These are phyloP conservation scores for Pristionchus mayeri DNA, from an alignment of 2,888 invertebrate genomes.

Conservation along the genomic window DNA sequence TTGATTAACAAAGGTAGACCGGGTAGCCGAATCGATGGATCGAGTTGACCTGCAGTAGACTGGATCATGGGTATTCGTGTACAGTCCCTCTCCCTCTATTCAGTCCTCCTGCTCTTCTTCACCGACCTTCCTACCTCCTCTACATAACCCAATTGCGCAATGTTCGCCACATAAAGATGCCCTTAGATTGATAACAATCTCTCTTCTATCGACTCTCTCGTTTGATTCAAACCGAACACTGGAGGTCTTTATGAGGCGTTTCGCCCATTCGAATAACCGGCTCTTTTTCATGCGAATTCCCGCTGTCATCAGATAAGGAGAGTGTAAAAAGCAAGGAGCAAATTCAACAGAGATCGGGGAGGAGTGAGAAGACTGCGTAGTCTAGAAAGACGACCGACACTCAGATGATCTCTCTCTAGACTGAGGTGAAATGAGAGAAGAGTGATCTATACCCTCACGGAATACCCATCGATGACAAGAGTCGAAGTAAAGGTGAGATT, in stretches of 20 bases:
- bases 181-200: not conserved
- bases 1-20: not conserved
- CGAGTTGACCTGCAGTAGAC: not conserved
- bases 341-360: not conserved
- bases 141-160: constrained; percentile 31
- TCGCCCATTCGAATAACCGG: not conserved
- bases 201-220: not conserved
- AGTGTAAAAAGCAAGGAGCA: constrained; percentile 12
- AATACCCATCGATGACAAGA: not conserved
- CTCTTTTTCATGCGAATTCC: constrained; percentile 1
- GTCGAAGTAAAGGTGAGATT: not conserved
- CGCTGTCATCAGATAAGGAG: constrained; percentile 10
- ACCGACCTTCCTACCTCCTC: constrained; percentile 8
- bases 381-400: too few species aligned
- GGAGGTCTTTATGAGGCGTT: not conserved
- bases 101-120: not conserved
- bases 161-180: constrained; percentile 7
- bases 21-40: constrained; percentile 8
- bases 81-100: not conserved
- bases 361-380: not conserved
- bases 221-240: constrained; percentile 9
- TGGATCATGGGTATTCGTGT: too few species aligned
- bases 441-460: constrained; percentile 12
- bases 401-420: too few species aligned
- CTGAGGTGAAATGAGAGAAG: not conserved